Percentiles rank a stretch among this genome's conserved stretches.
Evolutionary conservation across 2,888 invertebrate genomes (phyloP).

Genomic region (Monochamus alternatus): DNA sequence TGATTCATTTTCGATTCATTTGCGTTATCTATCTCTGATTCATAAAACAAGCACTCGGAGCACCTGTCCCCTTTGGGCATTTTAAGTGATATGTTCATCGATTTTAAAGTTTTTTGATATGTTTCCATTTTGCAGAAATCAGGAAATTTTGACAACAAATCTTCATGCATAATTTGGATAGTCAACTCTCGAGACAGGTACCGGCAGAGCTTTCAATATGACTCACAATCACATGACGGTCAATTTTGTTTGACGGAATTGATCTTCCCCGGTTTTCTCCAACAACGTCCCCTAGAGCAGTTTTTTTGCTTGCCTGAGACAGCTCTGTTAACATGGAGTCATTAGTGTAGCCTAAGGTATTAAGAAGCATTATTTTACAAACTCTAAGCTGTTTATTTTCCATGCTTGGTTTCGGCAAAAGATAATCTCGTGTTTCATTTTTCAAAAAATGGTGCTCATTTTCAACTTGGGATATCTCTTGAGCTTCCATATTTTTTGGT

Average conservation of each 20-base stretch:
- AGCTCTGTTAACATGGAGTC: conserved; percentile 32
- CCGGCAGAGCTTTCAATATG: conserved; percentile 38
- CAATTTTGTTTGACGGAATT: conserved; percentile 33
- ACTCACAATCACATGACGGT: conserved; percentile 29
- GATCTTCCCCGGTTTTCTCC: conserved; percentile 38
- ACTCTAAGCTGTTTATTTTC: conserved; percentile 30
- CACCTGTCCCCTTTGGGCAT: conserved; percentile 7
- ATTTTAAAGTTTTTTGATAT: conserved; percentile 10
- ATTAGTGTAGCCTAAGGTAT: conserved; percentile 33
- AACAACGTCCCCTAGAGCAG: conserved; percentile 27
- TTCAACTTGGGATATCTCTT: no score
- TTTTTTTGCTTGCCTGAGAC: conserved; percentile 35
- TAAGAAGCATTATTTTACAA: conserved; percentile 34
- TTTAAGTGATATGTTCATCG: conserved; percentile 10
- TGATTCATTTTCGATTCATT: neutral
- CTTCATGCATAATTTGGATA: conserved; percentile 32
- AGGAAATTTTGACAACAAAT: conserved; percentile 34
- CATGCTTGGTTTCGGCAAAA: conserved; percentile 32
- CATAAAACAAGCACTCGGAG: neutral
- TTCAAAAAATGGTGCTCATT: no score
- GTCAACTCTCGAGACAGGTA: conserved; percentile 40
- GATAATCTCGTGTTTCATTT: conserved; percentile 28
- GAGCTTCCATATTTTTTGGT: no score
- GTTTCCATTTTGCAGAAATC: conserved; percentile 34
- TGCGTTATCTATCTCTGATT: neutral